Conservation (phyloP, 2,113 vertebrate species). For the Cygnus atratus region DNA sequence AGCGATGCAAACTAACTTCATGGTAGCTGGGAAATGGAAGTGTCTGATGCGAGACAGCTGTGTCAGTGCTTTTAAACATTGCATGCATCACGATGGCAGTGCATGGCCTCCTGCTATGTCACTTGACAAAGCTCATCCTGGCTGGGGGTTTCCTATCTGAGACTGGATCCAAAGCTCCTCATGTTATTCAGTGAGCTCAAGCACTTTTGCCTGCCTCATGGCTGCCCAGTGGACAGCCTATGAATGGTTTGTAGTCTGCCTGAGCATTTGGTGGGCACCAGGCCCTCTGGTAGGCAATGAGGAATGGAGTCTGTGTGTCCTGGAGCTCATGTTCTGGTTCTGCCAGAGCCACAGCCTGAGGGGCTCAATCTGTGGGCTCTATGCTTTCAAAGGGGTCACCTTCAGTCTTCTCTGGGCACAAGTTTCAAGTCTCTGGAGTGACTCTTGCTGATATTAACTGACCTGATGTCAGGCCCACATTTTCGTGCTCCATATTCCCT, state of each 20-base stretch:
- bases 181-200: background rate
- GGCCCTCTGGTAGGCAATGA: background rate
- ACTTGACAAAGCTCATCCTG: too few relatives aligned
- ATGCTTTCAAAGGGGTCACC: background rate
- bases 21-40: background rate
- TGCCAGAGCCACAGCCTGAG: background rate
- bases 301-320: background rate
- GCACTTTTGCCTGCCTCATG: background rate
- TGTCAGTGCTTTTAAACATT: background rate
- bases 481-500: background rate
- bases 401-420: background rate
- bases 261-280: background rate
- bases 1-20: background rate
- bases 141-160: background rate
- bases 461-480: background rate
- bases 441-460: background rate
- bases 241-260: background rate
- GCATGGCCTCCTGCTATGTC: background rate
- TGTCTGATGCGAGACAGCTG: background rate
- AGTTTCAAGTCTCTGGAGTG: background rate
- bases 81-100: fast-evolving
- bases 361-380: background rate
- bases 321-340: background rate
- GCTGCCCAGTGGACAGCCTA: background rate
- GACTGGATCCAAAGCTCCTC: background rate